A percentile compares a stretch with the other conserved stretches of the same genome.
These are phyloP conservation scores for Theropithecus gelada DNA, from an alignment of 2,113 vertebrate genomes.

Conservation along the genomic window DNA sequence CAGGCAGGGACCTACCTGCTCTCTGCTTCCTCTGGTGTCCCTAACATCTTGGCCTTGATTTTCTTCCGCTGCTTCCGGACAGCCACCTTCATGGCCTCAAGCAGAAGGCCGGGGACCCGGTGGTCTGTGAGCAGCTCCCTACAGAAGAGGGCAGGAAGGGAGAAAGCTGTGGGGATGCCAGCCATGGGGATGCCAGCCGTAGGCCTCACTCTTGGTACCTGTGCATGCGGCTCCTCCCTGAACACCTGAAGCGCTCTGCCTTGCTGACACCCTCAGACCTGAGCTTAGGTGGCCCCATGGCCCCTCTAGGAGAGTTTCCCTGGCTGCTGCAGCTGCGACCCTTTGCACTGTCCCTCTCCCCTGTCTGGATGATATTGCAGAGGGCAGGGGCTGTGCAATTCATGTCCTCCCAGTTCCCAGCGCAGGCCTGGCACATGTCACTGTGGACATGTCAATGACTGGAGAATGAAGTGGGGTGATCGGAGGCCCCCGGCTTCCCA, in stretches of 20 bases:
- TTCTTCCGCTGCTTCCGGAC: slow-evolving; percentile 92
- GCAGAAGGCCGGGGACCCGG: slow-evolving; percentile 90
- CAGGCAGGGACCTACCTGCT: slow-evolving; percentile 87
- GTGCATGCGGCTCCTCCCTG: neutral
- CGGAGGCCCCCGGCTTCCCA: neutral
- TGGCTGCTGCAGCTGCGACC: neutral
- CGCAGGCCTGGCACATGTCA: neutral
- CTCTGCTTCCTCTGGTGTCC: slow-evolving; percentile 86
- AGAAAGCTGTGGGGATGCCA: neutral
- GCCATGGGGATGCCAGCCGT: neutral
- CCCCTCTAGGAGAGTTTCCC: neutral
- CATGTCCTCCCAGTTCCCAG: neutral
- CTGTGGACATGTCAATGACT: neutral
- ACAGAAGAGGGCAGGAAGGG: neutral
- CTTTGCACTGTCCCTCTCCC: neutral
- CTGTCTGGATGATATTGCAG: neutral
- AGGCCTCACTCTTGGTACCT: neutral
- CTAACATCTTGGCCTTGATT: slow-evolving; percentile 98
- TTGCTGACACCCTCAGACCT: neutral
- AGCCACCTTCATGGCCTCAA: slow-evolving; percentile 90
- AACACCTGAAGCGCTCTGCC: neutral
- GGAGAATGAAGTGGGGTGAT: neutral
- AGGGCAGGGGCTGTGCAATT: neutral
- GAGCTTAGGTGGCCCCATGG: neutral
- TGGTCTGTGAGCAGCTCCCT: slow-evolving; percentile 95